These are phyloP conservation scores for Sprattus sprattus DNA, from an alignment of 2,113 vertebrate species.

Conservation along the genomic window DNA sequence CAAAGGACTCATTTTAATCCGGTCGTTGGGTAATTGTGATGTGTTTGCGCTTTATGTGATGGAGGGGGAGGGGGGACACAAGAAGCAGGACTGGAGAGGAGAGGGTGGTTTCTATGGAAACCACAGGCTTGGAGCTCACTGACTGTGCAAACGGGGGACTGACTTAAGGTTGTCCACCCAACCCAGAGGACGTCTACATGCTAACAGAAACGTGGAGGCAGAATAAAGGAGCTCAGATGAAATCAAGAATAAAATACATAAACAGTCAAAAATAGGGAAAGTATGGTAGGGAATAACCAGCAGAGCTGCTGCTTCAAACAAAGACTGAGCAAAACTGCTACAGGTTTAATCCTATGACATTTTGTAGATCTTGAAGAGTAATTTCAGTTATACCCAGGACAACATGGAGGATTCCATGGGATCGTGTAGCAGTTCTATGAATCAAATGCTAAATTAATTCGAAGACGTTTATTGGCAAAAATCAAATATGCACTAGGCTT, in stretches of 20 bases:
- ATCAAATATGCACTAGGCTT: not conserved
- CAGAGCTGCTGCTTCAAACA: not conserved
- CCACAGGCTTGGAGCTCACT: constrained; percentile 61
- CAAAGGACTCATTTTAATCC: constrained; percentile 47
- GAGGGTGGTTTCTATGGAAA: constrained; percentile 77
- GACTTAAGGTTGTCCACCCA: constrained; percentile 29
- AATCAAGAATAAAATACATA: not conserved
- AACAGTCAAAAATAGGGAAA: not conserved
- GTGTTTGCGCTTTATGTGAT: constrained; percentile 57
- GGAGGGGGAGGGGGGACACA: constrained; percentile 67
- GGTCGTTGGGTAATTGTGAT: constrained; percentile 49
- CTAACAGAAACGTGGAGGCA: constrained; percentile 26
- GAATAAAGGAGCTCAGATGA: constrained; percentile 14
- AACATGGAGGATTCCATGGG: not conserved
- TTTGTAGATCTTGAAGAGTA: not conserved
- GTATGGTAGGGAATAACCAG: not conserved
- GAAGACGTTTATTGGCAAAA: not conserved
- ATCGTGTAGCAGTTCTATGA: not conserved
- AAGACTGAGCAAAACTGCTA: not conserved
- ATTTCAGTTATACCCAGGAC: not conserved
- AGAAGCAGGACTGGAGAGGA: constrained; percentile 68
- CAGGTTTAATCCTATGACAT: not conserved
- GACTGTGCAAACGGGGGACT: constrained; percentile 48
- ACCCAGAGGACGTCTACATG: constrained; percentile 11
- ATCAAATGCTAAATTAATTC: not conserved